Evolutionary conservation across 2,797 vertebrate genomes (phyloP).

Genomic region (Neoniphon sammara): DNA sequence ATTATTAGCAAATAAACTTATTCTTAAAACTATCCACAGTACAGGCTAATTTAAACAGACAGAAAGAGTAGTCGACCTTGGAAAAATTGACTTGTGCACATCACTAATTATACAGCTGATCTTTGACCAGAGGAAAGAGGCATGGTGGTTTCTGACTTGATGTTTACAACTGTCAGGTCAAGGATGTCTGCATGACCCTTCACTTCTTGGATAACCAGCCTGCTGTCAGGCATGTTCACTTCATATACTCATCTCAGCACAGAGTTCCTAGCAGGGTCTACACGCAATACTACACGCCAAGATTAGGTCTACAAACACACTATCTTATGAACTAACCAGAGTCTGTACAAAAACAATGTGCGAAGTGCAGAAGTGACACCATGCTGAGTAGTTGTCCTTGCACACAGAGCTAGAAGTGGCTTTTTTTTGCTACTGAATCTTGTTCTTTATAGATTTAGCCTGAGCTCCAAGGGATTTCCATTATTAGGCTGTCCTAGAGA

Average conservation of each 20-base stretch:
- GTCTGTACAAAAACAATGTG: conserved; percentile 42
- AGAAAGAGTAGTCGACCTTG: no score
- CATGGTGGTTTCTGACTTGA: conserved; percentile 34
- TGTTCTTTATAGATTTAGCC: conserved; percentile 61
- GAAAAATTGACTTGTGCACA: no score
- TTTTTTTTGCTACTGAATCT: conserved; percentile 50
- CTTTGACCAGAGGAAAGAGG: conserved; percentile 34
- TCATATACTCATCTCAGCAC: conserved; percentile 39
- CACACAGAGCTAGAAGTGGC: conserved; percentile 53
- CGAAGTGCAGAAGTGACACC: conserved; percentile 41
- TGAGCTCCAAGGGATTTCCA: conserved; percentile 62
- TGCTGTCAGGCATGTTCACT: conserved; percentile 32
- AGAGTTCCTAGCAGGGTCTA: neutral
- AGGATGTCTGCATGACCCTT: conserved; percentile 38
- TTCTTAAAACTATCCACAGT: no score
- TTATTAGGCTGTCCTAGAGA: conserved; percentile 64
- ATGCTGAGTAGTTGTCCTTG: conserved; percentile 58
- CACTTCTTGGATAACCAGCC: conserved; percentile 27
- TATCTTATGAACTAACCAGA: conserved; percentile 16
- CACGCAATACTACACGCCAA: conserved; percentile 24
- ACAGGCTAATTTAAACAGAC: no score
- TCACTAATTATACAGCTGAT: conserved; percentile 5
- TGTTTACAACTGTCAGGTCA: conserved; percentile 47
- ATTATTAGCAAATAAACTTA: no score
- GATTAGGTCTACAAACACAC: conserved; percentile 35